Evolutionary conservation across 2,797 vertebrate species (phyloP), one percentile per base, ranked within the genome.

Genomic region (Etheostoma perlongum): DNA sequence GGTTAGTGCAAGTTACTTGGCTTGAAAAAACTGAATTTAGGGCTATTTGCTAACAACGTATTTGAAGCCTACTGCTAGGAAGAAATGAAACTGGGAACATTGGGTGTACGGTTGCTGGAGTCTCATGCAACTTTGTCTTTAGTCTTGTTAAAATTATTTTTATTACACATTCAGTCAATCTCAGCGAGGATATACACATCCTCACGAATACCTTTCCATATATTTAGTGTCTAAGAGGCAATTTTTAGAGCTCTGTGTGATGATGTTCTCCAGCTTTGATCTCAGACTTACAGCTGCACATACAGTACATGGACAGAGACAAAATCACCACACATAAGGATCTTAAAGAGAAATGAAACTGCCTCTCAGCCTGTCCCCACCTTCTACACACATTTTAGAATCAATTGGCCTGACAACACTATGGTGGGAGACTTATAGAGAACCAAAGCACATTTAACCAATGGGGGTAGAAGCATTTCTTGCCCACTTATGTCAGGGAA

Each of bases 101-200:
- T 33, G 33, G 33, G 33, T 33, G 33, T 33, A 33, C 33, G 7
- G 33, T 6, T 7, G 27, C 27, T 27, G 27, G 27, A 27, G 4
- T 27, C 3, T 27, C 4, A 27, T 27, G 27, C 27, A 27, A 27
- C 27, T 27, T 27, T 27, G 3, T 27, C 27, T 27, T 27, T 27
- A 51, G 55, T 59, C 75, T 79, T 76, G 77, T 84, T 80, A 51
- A 53, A 59, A 78, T 72, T 69, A 47, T 62, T 82, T 92, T 81
- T 81, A 84, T 81, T 77, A 64, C 76, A 62, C 64, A n/a, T 74
- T 76, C 44, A 47, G 33, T 87, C 18, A 14, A 69, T 67, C 19
- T 40, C 53, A 30, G 71, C 2, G 4, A 67, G 65, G 25, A 72
- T 73, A 59, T 42, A 62, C 51, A 16, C 67, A 27, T 70, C 36